Percentiles rank a stretch among this genome's conserved stretches.
Conservation (phyloP, 1,140 invertebrate species). For the Musca vetustissima region DNA sequence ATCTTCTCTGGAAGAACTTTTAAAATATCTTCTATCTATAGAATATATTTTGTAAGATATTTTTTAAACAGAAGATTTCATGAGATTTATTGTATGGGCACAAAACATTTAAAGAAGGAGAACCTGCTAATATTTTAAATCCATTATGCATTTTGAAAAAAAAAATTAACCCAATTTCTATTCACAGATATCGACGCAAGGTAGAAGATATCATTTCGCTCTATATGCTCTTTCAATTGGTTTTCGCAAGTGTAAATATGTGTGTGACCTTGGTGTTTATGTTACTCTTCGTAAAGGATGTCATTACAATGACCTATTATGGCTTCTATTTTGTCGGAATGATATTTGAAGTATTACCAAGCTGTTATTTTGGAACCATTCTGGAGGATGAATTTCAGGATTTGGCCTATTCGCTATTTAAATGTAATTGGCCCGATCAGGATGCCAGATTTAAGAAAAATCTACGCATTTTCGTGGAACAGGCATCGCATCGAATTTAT, state of each 20-base stretch:
- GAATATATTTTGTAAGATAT: too few relatives aligned
- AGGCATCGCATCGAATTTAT: background rate
- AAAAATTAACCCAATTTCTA: too few relatives aligned
- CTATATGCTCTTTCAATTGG: slow-evolving; percentile 26
- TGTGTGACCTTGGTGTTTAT: slow-evolving; percentile 3
- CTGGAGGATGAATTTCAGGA: slow-evolving; percentile 21
- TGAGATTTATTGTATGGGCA: too few relatives aligned
- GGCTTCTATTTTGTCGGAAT: background rate
- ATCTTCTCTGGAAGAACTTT: too few relatives aligned
- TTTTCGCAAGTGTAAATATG: slow-evolving; percentile 16
- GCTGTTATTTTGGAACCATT: slow-evolving; percentile 18
- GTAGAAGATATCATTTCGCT: slow-evolving; percentile 29
- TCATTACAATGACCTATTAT: slow-evolving; percentile 16
- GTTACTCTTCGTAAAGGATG: slow-evolving; percentile 11
- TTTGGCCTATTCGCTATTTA: slow-evolving; percentile 11
- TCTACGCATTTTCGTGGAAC: slow-evolving; percentile 19
- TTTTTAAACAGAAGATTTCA: too few relatives aligned
- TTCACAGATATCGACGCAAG: slow-evolving; percentile 30
- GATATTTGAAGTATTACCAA: slow-evolving; percentile 15
- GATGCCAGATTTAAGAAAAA: slow-evolving; percentile 7
- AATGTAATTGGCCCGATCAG: slow-evolving; percentile 26
- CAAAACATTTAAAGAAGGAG: too few relatives aligned
- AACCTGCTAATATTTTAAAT: too few relatives aligned
- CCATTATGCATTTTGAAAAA: too few relatives aligned
- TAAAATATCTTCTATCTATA: too few relatives aligned